Evolutionary conservation across 2,888 invertebrate genomes (phyloP).

Genomic region (Orchesella flavescens): DNA sequence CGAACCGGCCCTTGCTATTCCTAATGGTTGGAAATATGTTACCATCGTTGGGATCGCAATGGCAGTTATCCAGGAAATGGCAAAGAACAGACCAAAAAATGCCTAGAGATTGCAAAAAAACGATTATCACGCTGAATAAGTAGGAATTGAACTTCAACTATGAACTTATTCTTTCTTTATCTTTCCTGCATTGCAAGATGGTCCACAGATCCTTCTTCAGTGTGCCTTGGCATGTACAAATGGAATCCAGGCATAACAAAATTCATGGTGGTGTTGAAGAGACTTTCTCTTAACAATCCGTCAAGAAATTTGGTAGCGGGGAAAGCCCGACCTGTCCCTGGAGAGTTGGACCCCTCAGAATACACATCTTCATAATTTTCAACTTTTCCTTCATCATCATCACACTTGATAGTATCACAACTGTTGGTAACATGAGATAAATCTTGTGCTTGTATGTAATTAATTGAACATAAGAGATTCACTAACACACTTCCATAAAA

Average conservation of each 20-base stretch:
- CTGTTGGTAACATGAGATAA: no score
- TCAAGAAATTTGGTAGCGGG: conserved; percentile 34
- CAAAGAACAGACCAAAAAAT: conserved; percentile 58
- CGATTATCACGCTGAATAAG: no score
- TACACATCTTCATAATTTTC: no score
- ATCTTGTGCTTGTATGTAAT: no score
- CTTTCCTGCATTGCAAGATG: conserved; percentile 59
- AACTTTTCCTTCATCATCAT: no score
- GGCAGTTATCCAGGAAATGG: conserved; percentile 53
- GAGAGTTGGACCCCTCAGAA: no score
- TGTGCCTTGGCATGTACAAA: conserved; percentile 32
- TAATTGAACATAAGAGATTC: no score
- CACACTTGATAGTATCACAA: no score
- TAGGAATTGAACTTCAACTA: no score
- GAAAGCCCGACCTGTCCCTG: not conserved
- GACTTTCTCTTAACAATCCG: conserved; percentile 22
- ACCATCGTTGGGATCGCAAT: conserved; percentile 41
- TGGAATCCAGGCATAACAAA: conserved; percentile 52
- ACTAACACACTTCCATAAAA: no score
- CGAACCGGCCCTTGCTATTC: conserved; percentile 20
- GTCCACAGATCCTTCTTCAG: conserved; percentile 35
- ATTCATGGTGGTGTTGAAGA: conserved; percentile 63
- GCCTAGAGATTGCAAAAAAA: conserved; percentile 34
- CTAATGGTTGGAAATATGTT: conserved; percentile 42
- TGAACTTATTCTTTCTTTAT: no score